Evolutionary conservation across 2,888 invertebrate species (phyloP), one percentile per base, ranked within the genome.

Genomic region (Lydus trimaculatus): DNA sequence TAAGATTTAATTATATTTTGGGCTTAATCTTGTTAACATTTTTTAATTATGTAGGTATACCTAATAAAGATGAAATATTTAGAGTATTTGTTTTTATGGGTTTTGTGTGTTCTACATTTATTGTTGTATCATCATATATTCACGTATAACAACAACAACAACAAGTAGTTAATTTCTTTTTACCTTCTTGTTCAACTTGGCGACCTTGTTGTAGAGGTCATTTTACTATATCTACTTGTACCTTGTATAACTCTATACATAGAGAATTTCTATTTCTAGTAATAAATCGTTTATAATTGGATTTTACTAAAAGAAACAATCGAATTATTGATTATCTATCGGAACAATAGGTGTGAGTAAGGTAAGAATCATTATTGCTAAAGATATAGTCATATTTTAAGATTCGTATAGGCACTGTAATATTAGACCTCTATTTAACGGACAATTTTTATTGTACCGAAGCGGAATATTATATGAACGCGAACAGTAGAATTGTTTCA

Each of bases 151-250:
- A 17, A 48, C 15, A 15, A 11, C 3, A 39, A 39, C 15, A 48
- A 20, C 17, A 48, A 52, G 3, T 25, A 13, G 13, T 56, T 23
- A 28, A 56, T 56, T 28, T 28, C n/a, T 20, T 9, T 56, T 56
- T 56, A 56, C 52, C 33, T 61, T 23, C 61, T 61, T 31, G 15
- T 63, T 67, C 58, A 62, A 58, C 25, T 63, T 31, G 43, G 23
- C 23, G 61, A 39, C 25, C 61, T 61, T 61, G 61, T 69, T 60
- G 60, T 65, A 63, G 63, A 65, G 56, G 63, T 60, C n/a, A 56
- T 28, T 28, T 56, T 28, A 56, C 56, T 28, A 56, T 13, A 23
- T 20, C 1, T 39, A 8, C n/a, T 1, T 48, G n/a, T n/a, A n/a
- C n/a, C n/a, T n/a, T n/a, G n/a, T n/a, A n/a, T n/a, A n/a, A n/a